phyloP scores from a whole-genome alignment of 1,140 invertebrate genomes.

The Bombus sylvicola region DNA sequence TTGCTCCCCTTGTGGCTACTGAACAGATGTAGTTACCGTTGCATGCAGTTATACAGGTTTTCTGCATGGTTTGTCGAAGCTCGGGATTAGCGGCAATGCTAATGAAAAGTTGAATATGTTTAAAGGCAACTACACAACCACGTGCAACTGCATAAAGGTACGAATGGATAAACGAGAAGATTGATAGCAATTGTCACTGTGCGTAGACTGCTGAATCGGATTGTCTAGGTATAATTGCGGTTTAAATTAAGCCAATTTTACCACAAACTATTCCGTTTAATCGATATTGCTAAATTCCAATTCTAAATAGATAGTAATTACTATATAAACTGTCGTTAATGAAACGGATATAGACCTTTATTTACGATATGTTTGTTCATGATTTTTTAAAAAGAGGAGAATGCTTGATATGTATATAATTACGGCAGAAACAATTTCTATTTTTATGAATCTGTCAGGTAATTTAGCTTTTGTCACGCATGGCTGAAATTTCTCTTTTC shows the following conservation, averaged over 20 bases:
- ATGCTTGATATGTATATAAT: neutral
- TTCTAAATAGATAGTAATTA: neutral
- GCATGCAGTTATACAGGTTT: slow-evolving; percentile 29
- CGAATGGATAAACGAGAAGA: neutral
- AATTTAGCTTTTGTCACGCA: neutral
- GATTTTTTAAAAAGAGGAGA: neutral
- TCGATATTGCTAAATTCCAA: neutral
- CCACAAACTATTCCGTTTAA: neutral
- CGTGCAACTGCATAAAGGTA: neutral
- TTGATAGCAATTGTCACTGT: neutral
- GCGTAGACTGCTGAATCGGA: neutral
- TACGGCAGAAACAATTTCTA: neutral
- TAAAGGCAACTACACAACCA: neutral
- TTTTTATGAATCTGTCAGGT: neutral
- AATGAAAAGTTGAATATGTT: slow-evolving; percentile 3
- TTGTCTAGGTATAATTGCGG: neutral
- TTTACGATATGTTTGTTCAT: neutral
- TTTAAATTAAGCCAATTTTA: neutral
- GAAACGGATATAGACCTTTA: neutral
- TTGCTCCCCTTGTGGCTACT: slow-evolving; percentile 36
- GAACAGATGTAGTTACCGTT: slow-evolving; percentile 34
- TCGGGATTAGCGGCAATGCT: neutral
- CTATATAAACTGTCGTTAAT: neutral
- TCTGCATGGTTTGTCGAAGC: slow-evolving; percentile 6
- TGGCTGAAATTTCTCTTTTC: neutral